phyloP scores from a whole-genome alignment of 1,140 invertebrate species.

The Anoplophora glabripennis region DNA sequence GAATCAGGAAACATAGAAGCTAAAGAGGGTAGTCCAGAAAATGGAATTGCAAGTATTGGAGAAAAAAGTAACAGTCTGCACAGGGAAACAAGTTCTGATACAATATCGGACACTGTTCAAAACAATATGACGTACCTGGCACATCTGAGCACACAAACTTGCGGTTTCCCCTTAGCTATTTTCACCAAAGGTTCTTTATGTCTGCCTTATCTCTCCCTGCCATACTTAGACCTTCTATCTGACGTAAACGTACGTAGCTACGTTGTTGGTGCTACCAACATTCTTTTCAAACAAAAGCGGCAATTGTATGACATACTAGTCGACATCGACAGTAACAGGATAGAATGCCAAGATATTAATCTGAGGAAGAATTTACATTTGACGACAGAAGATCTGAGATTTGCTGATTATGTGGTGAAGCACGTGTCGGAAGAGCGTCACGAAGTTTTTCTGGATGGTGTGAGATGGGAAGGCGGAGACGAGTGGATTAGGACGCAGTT shows the following conservation, averaged over 20 bases:
- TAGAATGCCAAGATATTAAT: conserved; percentile 85
- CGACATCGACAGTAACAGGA: conserved; percentile 82
- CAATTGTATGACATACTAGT: conserved; percentile 90
- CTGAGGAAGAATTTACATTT: conserved; percentile 79
- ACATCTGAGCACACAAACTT: conserved; percentile 68
- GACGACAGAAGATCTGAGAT: conserved; percentile 92
- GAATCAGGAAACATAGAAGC: conserved; percentile 10
- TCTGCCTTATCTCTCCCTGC: conserved; percentile 93
- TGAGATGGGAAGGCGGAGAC: conserved; percentile 88
- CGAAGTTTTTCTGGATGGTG: conserved; percentile 74
- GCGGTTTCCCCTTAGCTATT: conserved; percentile 83
- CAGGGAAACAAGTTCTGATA: conserved; percentile 61
- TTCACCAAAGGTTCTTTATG: conserved; percentile 93
- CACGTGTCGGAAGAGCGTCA: conserved; percentile 77
- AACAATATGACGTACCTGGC: conserved; percentile 55
- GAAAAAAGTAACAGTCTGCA: conserved; percentile 55
- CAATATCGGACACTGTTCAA: conserved; percentile 55
- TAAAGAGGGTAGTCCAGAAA: conserved; percentile 1
- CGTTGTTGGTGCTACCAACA: conserved; percentile 95
- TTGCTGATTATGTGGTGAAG: conserved; percentile 89
- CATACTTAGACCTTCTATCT: conserved; percentile 89
- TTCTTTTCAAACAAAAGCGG: conserved; percentile 93
- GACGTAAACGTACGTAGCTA: conserved; percentile 89
- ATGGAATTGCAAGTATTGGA: conserved; percentile 36
- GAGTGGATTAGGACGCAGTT: conserved; percentile 97